Base-by-base conservation (phyloP, 2,888 invertebrate genomes). In the Apamea monoglypha region DNA sequence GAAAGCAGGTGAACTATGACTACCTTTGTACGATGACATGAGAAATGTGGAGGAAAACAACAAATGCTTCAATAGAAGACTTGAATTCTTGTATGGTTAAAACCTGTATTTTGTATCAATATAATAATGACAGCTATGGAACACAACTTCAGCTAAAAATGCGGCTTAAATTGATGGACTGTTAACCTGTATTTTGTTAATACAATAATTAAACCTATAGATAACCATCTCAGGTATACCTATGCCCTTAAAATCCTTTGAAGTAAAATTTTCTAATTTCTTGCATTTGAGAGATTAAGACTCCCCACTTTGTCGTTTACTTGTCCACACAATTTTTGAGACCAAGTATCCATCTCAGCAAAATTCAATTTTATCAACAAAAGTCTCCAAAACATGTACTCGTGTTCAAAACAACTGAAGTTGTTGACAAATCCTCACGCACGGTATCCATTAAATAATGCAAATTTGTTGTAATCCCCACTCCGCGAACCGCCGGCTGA, bases 401-500 rank as follows among this genome's bases (percentile, higher is more conserved):
- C 87, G 85, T 88, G 90, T 92, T 91, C 90, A 90, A 92, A 92
- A 92, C 92, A 92, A 94, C 93, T 93, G 92, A 92, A 93, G 89
- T 93, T 94, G 94, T 93, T 90, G 93, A 94, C 95, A 96, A 96
- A 95, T 95, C 96, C 96, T 95, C 96, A 95, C 96, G 96, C 95
- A 92, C 95, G 91, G 92, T 95, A 95, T 95, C 96, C 95, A 97
- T 97, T 96, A 96, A 95, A 95, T 95, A 96, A 97, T 97, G 96
- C 96, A 96, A 97, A 97, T 97, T 96, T 94, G 95, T 95, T 96
- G 96, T 96, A 96, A 96, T 96, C 97, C 96, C 94, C 92, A 92
- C 93, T 94, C 93, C 89, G 92, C 85, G 92, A 92, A 93, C 92
- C 93, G 91, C 91, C 91, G 83, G 82, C 92, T 93, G 91, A 90